These are phyloP conservation scores for Amblyornis subalaris DNA, from an alignment of 2,113 vertebrate genomes.

Conservation along the genomic window DNA sequence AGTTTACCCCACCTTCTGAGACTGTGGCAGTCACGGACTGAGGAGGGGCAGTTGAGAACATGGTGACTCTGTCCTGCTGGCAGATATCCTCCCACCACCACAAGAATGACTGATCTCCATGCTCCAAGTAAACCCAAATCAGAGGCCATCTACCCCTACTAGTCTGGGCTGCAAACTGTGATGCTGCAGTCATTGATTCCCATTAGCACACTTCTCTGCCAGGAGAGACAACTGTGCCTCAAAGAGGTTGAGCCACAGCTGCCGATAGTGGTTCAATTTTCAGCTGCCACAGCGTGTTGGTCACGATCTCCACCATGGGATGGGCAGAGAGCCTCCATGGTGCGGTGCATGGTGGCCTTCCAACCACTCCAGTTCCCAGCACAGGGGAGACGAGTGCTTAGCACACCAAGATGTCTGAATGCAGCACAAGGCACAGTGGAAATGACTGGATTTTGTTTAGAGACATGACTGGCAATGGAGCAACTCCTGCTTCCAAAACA, in stretches of 20 bases:
- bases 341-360: fast-evolving
- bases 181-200: not conserved
- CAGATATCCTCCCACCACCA: not conserved
- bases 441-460: not conserved
- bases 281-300: not conserved
- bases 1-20: not conserved
- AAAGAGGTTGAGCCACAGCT: not conserved
- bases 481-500: not conserved
- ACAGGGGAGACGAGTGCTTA: not conserved
- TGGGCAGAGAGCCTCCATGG: not conserved
- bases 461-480: not conserved
- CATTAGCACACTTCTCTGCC: not conserved
- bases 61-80: no score
- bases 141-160: not conserved
- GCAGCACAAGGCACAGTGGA: not conserved
- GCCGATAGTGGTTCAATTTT: fast-evolving
- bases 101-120: not conserved
- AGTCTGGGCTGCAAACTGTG: not conserved
- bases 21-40: fast-evolving
- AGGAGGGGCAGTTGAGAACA: not conserved
- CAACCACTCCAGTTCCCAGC: not conserved
- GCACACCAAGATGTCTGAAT: not conserved
- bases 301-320: not conserved
- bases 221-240: not conserved
- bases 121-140: not conserved